Percentiles rank a stretch among this genome's conserved stretches.
phyloP scores from a whole-genome alignment of 2,888 invertebrate genomes.

The Agrochola circellaris region DNA sequence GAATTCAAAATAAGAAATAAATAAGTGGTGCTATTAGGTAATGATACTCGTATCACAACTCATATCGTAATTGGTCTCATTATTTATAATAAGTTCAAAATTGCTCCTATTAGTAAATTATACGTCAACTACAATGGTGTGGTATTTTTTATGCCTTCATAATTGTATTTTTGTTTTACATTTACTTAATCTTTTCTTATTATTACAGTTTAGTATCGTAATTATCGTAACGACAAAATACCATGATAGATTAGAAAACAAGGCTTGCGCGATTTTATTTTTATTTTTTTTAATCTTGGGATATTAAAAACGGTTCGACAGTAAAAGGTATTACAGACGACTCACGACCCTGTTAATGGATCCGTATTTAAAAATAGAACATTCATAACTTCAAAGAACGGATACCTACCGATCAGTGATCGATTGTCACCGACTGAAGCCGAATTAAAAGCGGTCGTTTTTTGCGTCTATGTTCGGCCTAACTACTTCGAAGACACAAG shows the following conservation, averaged over 20 bases:
- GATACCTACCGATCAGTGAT: neutral
- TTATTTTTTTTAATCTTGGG: neutral
- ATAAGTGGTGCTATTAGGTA: conserved; percentile 39
- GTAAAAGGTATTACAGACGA: neutral
- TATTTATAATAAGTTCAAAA: conserved; percentile 35
- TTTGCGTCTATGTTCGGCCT: neutral
- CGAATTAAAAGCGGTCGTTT: neutral
- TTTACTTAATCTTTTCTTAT: neutral
- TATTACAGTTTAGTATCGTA: neutral
- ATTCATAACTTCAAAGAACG: neutral
- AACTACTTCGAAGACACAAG: neutral
- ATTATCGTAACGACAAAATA: neutral
- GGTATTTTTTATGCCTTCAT: neutral
- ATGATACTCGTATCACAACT: conserved; percentile 22
- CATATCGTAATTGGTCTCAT: conserved; percentile 28
- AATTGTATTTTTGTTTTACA: neutral
- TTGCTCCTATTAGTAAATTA: conserved; percentile 44
- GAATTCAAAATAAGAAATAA: conserved; percentile 29
- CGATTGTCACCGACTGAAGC: neutral
- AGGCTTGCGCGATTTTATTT: neutral
- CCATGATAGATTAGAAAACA: neutral
- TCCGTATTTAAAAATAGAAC: neutral
- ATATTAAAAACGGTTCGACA: neutral
- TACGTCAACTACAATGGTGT: neutral
- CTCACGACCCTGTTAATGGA: neutral